These are phyloP conservation scores for Trididemnum clinides DNA, from an alignment of 23 tunicate genomes.

Conservation along the genomic window DNA sequence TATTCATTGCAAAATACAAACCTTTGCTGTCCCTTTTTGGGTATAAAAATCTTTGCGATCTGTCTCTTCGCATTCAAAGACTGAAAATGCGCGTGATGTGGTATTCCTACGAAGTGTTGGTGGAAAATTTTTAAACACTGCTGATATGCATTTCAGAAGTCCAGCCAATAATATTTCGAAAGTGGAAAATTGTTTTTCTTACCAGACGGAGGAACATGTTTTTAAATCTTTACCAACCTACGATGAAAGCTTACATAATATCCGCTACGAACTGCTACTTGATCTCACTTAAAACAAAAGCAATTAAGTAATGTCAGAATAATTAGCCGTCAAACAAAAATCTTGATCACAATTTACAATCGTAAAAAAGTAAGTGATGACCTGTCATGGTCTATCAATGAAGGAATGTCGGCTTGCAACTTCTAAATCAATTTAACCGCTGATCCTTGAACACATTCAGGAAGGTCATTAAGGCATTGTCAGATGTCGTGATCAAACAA, in stretches of 20 bases:
- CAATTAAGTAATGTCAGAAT: no score
- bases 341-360: background rate
- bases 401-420: background rate
- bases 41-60: constrained; percentile 15
- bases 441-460: constrained; percentile 4
- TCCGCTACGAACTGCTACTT: background rate
- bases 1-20: no score
- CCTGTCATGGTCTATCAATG: background rate
- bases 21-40: constrained; percentile 25
- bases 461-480: constrained; percentile 40
- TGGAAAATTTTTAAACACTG: constrained; percentile 17
- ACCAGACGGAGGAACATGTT: background rate
- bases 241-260: background rate
- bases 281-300: no score
- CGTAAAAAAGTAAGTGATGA: background rate
- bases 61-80: constrained; percentile 21
- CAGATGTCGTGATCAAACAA: constrained; percentile 21
- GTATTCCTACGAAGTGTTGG: no score
- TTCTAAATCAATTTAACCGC: background rate
- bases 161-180: background rate
- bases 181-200: background rate
- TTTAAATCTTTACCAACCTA: constrained; percentile 6
- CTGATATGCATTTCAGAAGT: constrained; percentile 1
- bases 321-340: background rate
- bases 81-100: constrained; percentile 50